Evolutionary conservation across 2,888 invertebrate genomes (phyloP), one percentile per base, ranked within the genome.

Genomic region (Athalia cordata): DNA sequence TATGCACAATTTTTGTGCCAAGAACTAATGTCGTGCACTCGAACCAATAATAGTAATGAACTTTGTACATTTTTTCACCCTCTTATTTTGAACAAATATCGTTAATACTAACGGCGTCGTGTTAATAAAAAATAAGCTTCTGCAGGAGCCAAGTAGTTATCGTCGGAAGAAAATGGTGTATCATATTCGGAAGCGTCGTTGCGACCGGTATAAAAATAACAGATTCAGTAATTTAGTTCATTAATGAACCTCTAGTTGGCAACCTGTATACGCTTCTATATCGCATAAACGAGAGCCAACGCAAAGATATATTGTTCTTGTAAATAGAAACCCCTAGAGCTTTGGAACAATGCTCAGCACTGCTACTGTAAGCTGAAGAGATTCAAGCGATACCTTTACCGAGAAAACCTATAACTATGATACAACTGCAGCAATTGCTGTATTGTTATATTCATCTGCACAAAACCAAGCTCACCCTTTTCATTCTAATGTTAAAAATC

Each of bases 191-290:
- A 6, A 47, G 11, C 66, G 29, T 9, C 62, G 29, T 43, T 43
- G 15, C 11, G 6, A 15, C 13, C 47, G 66, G 52, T 72, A 87
- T 87, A 87, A 86, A 86, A 86, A 83, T 87, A 86, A 87, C 85
- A 81, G 82, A 86, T 85, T 85, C 83, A 86, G 84, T 86, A 85
- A 86, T 86, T 87, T 81, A 83, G 83, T 84, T 83, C 82, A 84
- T 87, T 87, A 87, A 87, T 87, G 87, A 87, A 87, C 85, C 86
- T 85, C 81, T 83, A 85, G 84, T 87, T 87, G 87, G 86, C 87
- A 84, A 83, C 43, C 15, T 29, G 59, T 57, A 59, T 57, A 59
- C 79, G 81, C 77, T 82, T 83, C 43, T 52, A 50, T 55, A 55
- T 3, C 55, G 29, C 55, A 82, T 82, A 78, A 52, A 77, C 79